Evolutionary conservation across 2,888 invertebrate species (phyloP), one percentile per base, ranked within the genome.

Genomic region (Seladonia tumulorum): DNA sequence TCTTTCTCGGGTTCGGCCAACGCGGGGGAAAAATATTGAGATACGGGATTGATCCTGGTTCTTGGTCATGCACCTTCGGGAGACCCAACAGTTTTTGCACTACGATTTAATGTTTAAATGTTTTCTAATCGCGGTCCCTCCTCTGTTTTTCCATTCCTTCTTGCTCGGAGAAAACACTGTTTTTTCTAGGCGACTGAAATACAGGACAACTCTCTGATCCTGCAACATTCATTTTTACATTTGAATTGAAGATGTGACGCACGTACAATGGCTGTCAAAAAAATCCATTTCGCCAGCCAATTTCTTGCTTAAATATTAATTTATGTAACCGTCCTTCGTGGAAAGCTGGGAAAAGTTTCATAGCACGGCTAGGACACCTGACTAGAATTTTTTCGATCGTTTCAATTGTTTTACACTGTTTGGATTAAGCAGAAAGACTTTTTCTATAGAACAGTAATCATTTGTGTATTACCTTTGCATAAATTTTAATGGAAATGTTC

Each of bases 81-180:
- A 76, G 14, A 42, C 18, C 25, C n/a, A 39, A 42, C 42, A 42
- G n/a, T 42, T 39, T 74, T 57, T 16, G 1, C 29, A 22, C n/a
- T 39, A 2, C n/a, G 3, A 74, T 74, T 74, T 73, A 18, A 35
- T 73, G 73, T 35, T 73, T 73, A 35, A 53, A 53, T 53, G 49
- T 35, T 53, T 35, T 14, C 49, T 35, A 39, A 68, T 68, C 35
- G 68, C 49, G 45, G 12, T 7, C 35, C 53, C 35, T 39, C 53
- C 0, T n/a, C 25, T n/a, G 49, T 16, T 53, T 53, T 74, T 57
- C 49, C 39, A n/a, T 25, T 47, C 49, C 35, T 22, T 29, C 35
- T 22, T 10, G 49, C 10, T 22, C 22, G 35, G 35, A 22, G 22
- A 49, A 49, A 53, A 39, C 68, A 35, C 2, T 3, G n/a, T 53